Base-by-base conservation (phyloP, 2,113 vertebrate species). In the Xenopus laevis region DNA sequence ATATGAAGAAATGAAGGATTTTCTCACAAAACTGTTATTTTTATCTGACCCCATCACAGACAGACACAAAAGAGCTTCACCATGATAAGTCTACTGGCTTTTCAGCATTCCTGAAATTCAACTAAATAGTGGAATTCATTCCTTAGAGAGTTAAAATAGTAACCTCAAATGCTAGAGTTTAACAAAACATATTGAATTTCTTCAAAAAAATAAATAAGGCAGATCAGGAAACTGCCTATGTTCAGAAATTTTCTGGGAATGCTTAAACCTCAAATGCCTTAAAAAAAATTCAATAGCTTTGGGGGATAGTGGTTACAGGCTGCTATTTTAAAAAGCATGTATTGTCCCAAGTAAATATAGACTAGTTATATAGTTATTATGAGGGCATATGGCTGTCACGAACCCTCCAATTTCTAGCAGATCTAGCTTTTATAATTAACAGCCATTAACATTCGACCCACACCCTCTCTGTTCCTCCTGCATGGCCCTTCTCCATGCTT, bases 121-220 rank as follows among this genome's bases (percentile, higher is more conserved):
- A n/a, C 16, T 55, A 55, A 55, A 55, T 17, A 55, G 53, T 17
- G 53, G 17, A 4, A 4, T n/a, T 16, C 16, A n/a, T 55, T 55
- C 17, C 59, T 61, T 10, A 61, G 21, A 64, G 30, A 13, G 13
- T 64, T 64, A 33, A 27, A 64, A 17, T 17, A 13, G 61, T 15
- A 27, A 27, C 71, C 16, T 45, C 30, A 23, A 16, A 65, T 2
- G 53, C 13, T 13, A 10, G 17, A 47, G 23, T 58, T 65, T 58
- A 65, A 40, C n/a, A 65, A 59, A 74, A 74, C 63, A 66, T 46
- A 53, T 55, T 55, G 53, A 55, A 55, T 47, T 57, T 55, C 27
- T n/a, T 64, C n/a, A 21, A 9, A 13, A 65, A 66, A 67, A 67
- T 18, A 74, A 57, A 45, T 44, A n/a, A 44, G 16, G 17, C 15